Conservation (phyloP, 1,140 invertebrate species). For the Ceratina australensis region DNA sequence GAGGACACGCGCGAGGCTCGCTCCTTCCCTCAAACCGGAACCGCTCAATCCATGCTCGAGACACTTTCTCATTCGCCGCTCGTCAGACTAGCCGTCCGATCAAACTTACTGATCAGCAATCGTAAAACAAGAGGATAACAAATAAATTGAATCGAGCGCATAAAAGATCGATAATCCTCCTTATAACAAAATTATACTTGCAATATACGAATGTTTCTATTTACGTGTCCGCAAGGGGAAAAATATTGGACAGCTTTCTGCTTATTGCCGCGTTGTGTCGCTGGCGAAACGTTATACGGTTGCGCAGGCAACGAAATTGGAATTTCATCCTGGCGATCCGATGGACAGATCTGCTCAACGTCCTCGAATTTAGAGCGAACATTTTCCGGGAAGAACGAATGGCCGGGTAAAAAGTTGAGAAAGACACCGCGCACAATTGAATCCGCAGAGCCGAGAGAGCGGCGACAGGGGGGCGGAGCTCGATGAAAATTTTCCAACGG, state of each 20-base stretch:
- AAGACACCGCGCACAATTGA: neutral
- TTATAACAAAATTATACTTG: no score
- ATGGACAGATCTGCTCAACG: neutral
- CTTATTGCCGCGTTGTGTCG: no score
- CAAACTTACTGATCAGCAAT: neutral
- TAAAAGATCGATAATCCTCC: no score
- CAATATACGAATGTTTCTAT: no score
- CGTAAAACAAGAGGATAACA: no score
- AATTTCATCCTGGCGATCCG: neutral
- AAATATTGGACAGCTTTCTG: no score
- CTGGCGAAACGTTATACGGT: no score
- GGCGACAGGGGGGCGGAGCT: no score
- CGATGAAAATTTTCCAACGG: neutral
- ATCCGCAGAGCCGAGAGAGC: neutral
- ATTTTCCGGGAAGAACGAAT: neutral
- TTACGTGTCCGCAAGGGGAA: no score
- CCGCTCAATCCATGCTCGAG: neutral
- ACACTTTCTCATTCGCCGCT: neutral
- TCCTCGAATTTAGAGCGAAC: neutral
- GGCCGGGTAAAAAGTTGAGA: neutral
- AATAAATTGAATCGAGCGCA: no score
- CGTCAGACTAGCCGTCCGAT: neutral
- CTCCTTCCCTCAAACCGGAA: constrained; percentile 17
- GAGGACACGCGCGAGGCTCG: constrained; percentile 6
- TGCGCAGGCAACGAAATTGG: neutral